A percentile compares a stretch with the other conserved stretches of the same genome.
phyloP scores from a whole-genome alignment of 2,113 vertebrate species.

The Notechis scutatus region DNA sequence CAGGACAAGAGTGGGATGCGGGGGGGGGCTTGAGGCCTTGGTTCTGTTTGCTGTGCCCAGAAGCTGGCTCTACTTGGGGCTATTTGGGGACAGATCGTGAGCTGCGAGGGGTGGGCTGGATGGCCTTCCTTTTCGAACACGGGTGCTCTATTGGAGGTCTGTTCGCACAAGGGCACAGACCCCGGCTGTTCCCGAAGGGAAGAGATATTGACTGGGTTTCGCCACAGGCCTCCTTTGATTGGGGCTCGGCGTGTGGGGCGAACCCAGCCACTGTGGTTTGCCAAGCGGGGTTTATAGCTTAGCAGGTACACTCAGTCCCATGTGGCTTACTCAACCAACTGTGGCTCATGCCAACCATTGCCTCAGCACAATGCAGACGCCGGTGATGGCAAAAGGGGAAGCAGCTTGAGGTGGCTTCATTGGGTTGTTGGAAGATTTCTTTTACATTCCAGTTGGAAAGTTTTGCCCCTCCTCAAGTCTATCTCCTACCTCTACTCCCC shows the following conservation, averaged over 20 bases:
- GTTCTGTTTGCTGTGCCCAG: neutral
- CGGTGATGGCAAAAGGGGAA: too few species aligned
- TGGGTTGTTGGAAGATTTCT: rapidly evolving
- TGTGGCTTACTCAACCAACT: neutral
- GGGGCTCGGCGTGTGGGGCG: neutral
- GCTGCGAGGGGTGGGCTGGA: neutral
- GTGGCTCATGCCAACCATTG: neutral
- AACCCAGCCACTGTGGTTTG: neutral
- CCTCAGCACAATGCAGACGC: neutral
- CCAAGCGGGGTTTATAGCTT: neutral
- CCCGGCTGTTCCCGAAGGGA: neutral
- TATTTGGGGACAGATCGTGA: too few species aligned
- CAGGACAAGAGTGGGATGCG: neutral
- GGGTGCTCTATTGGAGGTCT: neutral
- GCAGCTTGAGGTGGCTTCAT: neutral
- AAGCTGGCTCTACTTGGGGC: neutral
- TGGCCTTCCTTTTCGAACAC: neutral
- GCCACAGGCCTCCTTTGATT: neutral
- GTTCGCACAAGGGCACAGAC: neutral
- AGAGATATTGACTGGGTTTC: neutral
- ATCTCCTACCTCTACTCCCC: neutral
- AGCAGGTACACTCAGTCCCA: neutral
- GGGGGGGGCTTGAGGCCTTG: neutral
- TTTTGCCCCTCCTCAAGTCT: neutral
- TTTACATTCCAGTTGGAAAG: rapidly evolving